Conservation (phyloP, 2,797 vertebrate genomes). For the Acanthornis magna region DNA sequence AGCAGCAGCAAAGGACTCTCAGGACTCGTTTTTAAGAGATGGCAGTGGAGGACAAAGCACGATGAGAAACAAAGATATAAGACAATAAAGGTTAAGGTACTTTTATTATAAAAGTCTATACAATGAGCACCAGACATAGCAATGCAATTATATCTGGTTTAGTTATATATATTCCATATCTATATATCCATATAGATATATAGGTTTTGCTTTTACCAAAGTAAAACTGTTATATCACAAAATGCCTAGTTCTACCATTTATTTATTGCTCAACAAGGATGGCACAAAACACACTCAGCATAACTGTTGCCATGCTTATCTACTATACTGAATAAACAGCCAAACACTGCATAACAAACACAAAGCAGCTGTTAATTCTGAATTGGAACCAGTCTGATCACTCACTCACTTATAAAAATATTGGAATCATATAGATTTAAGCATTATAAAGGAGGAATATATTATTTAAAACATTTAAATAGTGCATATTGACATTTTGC, state of each 20-base stretch:
- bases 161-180: constrained; percentile 74
- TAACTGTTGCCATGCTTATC: constrained; percentile 85
- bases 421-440: constrained; percentile 84
- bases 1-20: background rate
- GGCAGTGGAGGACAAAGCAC: background rate
- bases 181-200: constrained; percentile 79
- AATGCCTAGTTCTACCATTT: constrained; percentile 74
- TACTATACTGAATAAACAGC: constrained; percentile 80
- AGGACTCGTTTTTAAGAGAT: background rate
- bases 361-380: constrained; percentile 84
- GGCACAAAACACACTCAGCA: constrained; percentile 85
- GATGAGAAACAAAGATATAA: constrained; percentile 50
- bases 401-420: constrained; percentile 85
- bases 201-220: constrained; percentile 75
- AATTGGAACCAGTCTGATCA: constrained; percentile 80
- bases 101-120: constrained; percentile 85
- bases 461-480: constrained; percentile 86
- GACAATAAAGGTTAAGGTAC: constrained; percentile 74
- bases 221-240: constrained; percentile 76
- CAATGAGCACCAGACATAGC: constrained; percentile 78
- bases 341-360: constrained; percentile 75
- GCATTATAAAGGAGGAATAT: constrained; percentile 85
- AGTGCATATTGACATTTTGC: constrained; percentile 83
- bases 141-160: constrained; percentile 75
- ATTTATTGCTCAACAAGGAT: constrained; percentile 89